These are phyloP conservation scores for Perithous albicinctus DNA, from an alignment of 2,888 invertebrate genomes.

Conservation along the genomic window DNA sequence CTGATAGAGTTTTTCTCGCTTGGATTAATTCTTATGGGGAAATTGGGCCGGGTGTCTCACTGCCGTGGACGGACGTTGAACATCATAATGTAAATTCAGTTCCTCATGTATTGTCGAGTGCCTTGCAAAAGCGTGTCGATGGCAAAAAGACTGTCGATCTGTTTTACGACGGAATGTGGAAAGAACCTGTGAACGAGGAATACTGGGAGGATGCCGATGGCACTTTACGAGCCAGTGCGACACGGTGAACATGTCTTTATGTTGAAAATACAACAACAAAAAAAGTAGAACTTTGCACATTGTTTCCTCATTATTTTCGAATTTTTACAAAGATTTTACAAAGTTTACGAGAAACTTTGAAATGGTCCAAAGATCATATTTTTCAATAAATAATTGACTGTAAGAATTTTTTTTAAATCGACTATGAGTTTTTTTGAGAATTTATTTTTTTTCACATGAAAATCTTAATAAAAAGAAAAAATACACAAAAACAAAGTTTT, in stretches of 20 bases:
- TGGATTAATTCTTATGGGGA: conserved; percentile 69
- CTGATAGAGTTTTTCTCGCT: conserved; percentile 49
- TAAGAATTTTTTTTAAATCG: no score
- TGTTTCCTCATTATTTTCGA: no score
- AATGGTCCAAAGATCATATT: no score
- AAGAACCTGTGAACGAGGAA: conserved; percentile 57
- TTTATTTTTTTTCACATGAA: no score
- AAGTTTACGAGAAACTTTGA: background rate
- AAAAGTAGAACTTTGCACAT: no score
- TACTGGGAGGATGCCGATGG: conserved; percentile 56
- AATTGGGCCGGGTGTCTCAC: conserved; percentile 62
- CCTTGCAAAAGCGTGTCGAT: conserved; percentile 36
- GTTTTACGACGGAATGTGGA: conserved; percentile 68
- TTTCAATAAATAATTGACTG: no score
- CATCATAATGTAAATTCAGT: conserved; percentile 48
- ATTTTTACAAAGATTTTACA: no score
- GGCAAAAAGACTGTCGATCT: conserved; percentile 53
- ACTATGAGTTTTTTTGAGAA: no score
- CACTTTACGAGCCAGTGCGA: conserved; percentile 55
- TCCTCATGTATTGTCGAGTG: conserved; percentile 12
- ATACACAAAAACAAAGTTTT: no score
- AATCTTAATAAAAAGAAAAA: no score
- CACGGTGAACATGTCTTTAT: conserved; percentile 25
- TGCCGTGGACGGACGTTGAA: conserved; percentile 60
- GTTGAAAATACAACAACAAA: background rate